A percentile compares a stretch with the other conserved stretches of the same genome.
phyloP scores from a whole-genome alignment of 2,113 vertebrate species.

The Lophochroa leadbeateri region DNA sequence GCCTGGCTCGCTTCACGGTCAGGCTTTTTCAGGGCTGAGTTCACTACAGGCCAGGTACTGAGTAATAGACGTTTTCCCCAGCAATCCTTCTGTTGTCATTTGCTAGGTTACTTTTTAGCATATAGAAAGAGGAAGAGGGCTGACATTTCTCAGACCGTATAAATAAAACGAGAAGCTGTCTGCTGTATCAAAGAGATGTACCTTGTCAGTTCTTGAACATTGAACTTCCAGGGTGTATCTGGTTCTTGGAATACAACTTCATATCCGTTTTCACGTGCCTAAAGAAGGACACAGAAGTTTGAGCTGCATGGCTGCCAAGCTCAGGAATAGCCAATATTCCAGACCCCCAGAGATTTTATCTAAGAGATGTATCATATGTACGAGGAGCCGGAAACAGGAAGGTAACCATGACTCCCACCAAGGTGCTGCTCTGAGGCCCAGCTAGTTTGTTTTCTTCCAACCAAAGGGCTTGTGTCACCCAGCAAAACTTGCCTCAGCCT shows the following conservation, averaged over 20 bases:
- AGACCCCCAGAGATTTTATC: background rate
- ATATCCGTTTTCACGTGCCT: constrained; percentile 80
- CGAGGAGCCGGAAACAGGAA: background rate
- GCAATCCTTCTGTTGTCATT: background rate
- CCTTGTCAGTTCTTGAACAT: constrained; percentile 79
- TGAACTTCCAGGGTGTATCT: constrained; percentile 83
- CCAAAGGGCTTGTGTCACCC: background rate
- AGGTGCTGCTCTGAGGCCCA: background rate
- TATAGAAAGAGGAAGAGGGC: background rate
- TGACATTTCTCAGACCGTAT: background rate
- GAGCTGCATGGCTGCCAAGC: background rate
- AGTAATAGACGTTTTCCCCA: background rate
- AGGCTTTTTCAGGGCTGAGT: background rate
- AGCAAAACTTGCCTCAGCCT: background rate
- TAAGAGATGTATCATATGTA: background rate
- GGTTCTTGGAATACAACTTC: constrained; percentile 83
- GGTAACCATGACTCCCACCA: background rate
- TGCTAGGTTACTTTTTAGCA: background rate
- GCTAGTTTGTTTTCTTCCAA: background rate
- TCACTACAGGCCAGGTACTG: background rate
- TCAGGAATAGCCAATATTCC: background rate
- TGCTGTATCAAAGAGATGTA: constrained; percentile 53
- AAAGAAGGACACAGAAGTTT: constrained; percentile 62
- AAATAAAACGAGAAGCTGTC: background rate
- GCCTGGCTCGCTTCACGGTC: background rate